Evolutionary conservation across 2,888 invertebrate genomes (phyloP).

Genomic region (Petrophora chlorosata): DNA sequence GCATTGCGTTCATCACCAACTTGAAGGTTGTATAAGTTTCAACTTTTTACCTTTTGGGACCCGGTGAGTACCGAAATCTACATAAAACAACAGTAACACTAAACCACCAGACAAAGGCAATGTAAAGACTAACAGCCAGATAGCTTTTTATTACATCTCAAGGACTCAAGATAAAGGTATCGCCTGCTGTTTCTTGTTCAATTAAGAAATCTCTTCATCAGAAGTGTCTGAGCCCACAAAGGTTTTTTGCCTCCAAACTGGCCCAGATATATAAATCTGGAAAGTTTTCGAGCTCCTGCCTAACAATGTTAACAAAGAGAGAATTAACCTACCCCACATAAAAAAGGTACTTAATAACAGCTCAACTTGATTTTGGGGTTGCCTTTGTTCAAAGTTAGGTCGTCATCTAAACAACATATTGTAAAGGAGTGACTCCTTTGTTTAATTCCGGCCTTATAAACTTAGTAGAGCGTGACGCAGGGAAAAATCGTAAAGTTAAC

Average conservation of each 20-base stretch:
- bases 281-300: slow-evolving; percentile 29
- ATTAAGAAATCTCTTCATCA: slow-evolving; percentile 23
- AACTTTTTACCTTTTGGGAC: too few relatives aligned
- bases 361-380: slow-evolving; percentile 45
- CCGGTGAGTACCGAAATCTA: not conserved
- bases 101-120: slow-evolving; percentile 10
- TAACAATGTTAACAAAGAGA: slow-evolving; percentile 34
- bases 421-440: slow-evolving; percentile 28
- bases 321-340: slow-evolving; percentile 35
- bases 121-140: slow-evolving; percentile 5
- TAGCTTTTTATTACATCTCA: slow-evolving; percentile 13
- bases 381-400: slow-evolving; percentile 43
- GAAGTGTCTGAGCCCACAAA: slow-evolving; percentile 23
- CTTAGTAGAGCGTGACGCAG: slow-evolving; percentile 3
- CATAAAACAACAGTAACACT: slow-evolving; percentile 2
- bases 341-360: slow-evolving; percentile 40
- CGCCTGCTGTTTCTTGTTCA: slow-evolving; percentile 17
- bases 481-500: not conserved
- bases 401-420: slow-evolving; percentile 41
- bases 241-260: slow-evolving; percentile 30
- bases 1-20: too few relatives aligned
- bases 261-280: slow-evolving; percentile 30
- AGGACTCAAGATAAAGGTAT: slow-evolving; percentile 14
- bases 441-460: slow-evolving; percentile 20
- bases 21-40: too few relatives aligned